Evolutionary conservation across 2,888 invertebrate genomes (phyloP).

Genomic region (Chydorus sphaericus): DNA sequence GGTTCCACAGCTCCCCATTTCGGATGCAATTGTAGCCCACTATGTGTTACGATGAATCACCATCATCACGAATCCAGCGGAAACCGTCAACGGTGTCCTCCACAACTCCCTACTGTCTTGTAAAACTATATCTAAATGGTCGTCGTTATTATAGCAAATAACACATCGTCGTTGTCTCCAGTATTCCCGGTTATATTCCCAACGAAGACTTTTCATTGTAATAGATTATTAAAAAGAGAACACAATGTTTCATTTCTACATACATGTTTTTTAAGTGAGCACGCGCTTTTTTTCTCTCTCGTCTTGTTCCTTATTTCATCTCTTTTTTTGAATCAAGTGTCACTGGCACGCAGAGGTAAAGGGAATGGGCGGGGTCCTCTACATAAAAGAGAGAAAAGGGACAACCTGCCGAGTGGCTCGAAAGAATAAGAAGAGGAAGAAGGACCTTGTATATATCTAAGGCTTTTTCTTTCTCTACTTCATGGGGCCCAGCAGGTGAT

Average conservation of each 20-base stretch:
- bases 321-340: not conserved
- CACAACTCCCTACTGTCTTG: not conserved
- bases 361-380: not conserved
- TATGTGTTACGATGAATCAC: slow-evolving; percentile 1
- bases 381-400: not conserved
- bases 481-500: slow-evolving; percentile 3
- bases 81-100: not conserved
- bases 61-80: not conserved
- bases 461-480: not conserved
- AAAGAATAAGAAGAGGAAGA: not conserved
- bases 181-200: too few relatives aligned
- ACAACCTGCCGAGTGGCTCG: not conserved
- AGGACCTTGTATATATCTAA: not conserved
- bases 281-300: not conserved
- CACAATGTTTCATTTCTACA: too few relatives aligned
- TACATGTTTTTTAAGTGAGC: too few relatives aligned
- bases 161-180: too few relatives aligned
- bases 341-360: not conserved
- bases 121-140: not conserved
- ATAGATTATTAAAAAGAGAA: too few relatives aligned
- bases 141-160: too few relatives aligned
- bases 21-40: slow-evolving; percentile 2
- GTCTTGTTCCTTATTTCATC: not conserved
- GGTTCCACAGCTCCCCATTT: not conserved
- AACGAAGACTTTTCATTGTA: too few relatives aligned